Base-by-base conservation (phyloP, 2,113 vertebrate genomes). In the Sigmodon hispidus region DNA sequence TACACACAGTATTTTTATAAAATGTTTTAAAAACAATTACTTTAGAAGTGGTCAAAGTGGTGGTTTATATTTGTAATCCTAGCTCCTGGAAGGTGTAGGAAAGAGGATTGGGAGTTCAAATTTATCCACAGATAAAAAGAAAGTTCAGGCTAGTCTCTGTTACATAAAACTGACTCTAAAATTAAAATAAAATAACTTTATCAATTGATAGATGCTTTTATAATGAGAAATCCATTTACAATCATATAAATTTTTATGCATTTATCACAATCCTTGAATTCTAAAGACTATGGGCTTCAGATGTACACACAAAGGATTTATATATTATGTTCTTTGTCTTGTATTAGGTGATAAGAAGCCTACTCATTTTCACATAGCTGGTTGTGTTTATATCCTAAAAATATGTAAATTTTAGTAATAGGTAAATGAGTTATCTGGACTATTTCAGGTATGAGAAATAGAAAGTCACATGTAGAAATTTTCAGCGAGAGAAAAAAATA, bases 131-230 rank as follows among this genome's bases (percentile, higher is more conserved):
- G 31, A 16, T 50, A 34, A 34, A 36, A 36, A 67, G 61, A 43
- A 50, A 67, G 16, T 85, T 65, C 59, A 65, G 16, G 59, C 26
- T 15, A 61, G 16, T 22, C 17, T 48, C 59, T 1, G 3, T 65
- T 69, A 52, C 11, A 86, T 86, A 65, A 52, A 52, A 48, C 73
- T 76, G 19, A 43, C 73, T 76, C 73, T 26, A 48, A 76, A 29
- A 48, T 76, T 76, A 48, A 5, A 31, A 29, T 75, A 48, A 76
- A 76, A 76, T 16, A 5, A 76, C 29, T 87, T 91, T 95, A 95
- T 22, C 9, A 91, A 26, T 43, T 19, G 93, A 86, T 93, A 65
- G 57, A 77, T 90, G 45, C 55, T 90, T 91, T 90, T 69, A 91
- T 75, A 89, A 83, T 67, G 6, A 59, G 15, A 45, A 67, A 61